A percentile compares a stretch with the other conserved stretches of the same genome.
phyloP scores from a whole-genome alignment of 2,888 invertebrate species.

The Orchesellides sinensis region DNA sequence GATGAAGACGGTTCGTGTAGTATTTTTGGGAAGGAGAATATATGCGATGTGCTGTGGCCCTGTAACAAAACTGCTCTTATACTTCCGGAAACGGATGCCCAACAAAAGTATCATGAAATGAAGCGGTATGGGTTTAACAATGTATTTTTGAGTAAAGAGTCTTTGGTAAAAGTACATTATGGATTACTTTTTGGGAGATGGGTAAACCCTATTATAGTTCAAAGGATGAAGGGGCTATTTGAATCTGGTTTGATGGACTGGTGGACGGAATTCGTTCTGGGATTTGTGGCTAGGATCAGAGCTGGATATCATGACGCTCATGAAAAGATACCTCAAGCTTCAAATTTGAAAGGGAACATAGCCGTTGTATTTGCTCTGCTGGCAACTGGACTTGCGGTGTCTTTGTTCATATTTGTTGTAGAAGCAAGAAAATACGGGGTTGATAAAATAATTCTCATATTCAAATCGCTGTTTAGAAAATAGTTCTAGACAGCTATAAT shows the following conservation, averaged over 20 bases:
- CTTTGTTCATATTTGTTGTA: not conserved
- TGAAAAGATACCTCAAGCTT: not conserved
- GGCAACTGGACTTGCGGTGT: not conserved
- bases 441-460: too few relatives aligned
- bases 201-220: not conserved
- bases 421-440: too few relatives aligned
- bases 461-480: too few relatives aligned
- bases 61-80: constrained; percentile 23
- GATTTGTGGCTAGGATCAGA: not conserved
- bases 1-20: not conserved
- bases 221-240: not conserved
- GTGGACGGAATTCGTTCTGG: not conserved
- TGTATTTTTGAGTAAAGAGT: not conserved
- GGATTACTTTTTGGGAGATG: not conserved
- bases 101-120: constrained; percentile 1
- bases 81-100: constrained; percentile 19
- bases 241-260: constrained; percentile 1
- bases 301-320: not conserved
- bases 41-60: not conserved
- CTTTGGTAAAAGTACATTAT: not conserved
- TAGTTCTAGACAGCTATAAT: too few relatives aligned
- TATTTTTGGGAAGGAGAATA: not conserved
- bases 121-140: not conserved
- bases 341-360: constrained; percentile 18
- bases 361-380: not conserved